A percentile compares a stretch with the other conserved stretches of the same genome.
Conservation (phyloP, 2,113 vertebrate genomes). For the Pomatostomus ruficeps region DNA sequence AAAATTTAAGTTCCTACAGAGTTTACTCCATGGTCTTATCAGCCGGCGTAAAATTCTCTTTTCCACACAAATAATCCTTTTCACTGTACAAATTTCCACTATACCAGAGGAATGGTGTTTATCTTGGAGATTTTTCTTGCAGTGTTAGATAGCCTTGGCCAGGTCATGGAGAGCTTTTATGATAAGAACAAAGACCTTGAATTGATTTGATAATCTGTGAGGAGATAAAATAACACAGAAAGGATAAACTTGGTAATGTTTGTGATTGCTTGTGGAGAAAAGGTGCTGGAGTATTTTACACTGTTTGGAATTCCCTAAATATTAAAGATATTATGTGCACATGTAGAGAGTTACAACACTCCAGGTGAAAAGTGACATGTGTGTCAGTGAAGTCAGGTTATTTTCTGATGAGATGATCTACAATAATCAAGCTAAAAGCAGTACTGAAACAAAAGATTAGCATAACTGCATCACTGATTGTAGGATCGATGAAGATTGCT, state of each 20-base stretch:
- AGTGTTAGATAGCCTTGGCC: background rate
- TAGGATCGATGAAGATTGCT: background rate
- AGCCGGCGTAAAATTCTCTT: background rate
- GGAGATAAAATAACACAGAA: background rate
- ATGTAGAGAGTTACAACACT: background rate
- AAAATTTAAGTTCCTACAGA: background rate
- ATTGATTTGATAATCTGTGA: background rate
- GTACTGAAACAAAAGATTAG: background rate
- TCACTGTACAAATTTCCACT: background rate
- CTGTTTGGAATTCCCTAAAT: background rate
- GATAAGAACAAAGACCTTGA: background rate
- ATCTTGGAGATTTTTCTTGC: background rate
- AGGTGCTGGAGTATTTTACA: background rate
- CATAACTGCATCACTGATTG: background rate
- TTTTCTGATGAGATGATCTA: background rate
- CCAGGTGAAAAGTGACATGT: background rate
- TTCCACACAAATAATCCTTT: background rate
- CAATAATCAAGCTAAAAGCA: background rate
- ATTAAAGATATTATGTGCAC: background rate
- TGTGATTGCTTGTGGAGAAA: background rate
- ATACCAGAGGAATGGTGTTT: background rate
- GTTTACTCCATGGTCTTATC: background rate
- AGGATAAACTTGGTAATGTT: background rate
- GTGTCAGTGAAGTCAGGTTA: background rate
- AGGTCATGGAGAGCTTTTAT: background rate